These are phyloP conservation scores for Blennius ocellaris DNA, from an alignment of 2,113 vertebrate genomes.

Conservation along the genomic window DNA sequence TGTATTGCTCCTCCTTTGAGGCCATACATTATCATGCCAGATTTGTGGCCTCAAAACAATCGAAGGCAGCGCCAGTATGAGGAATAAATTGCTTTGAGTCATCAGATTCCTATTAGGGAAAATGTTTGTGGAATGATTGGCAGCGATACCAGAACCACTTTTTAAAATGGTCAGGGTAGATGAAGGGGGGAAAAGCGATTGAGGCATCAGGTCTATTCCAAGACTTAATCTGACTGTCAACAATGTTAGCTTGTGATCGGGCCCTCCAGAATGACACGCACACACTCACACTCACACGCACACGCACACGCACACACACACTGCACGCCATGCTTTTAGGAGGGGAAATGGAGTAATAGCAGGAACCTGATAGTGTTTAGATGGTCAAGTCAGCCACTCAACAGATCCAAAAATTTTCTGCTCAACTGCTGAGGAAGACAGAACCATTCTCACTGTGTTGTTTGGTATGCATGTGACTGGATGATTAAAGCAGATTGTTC, in stretches of 20 bases:
- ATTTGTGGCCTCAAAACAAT: slow-evolving; percentile 53
- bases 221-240: slow-evolving; percentile 70
- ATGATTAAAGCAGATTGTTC: slow-evolving; percentile 35
- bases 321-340: slow-evolving; percentile 37
- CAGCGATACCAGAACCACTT: slow-evolving; percentile 67
- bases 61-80: slow-evolving; percentile 52
- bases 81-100: slow-evolving; percentile 64
- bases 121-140: slow-evolving; percentile 72
- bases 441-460: slow-evolving; percentile 16
- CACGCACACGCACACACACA: too few relatives aligned
- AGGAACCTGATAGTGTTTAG: slow-evolving; percentile 63
- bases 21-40: slow-evolving; percentile 47
- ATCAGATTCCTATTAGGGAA: slow-evolving; percentile 69
- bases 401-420: slow-evolving; percentile 48
- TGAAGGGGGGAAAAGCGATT: slow-evolving; percentile 56
- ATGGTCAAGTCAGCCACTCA: slow-evolving; percentile 38
- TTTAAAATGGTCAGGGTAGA: slow-evolving; percentile 62
- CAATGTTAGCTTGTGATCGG: slow-evolving; percentile 56
- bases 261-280: slow-evolving; percentile 33
- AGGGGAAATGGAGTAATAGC: slow-evolving; percentile 39
- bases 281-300: not conserved
- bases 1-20: slow-evolving; percentile 31
- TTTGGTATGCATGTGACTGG: slow-evolving; percentile 10
- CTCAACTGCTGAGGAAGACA: slow-evolving; percentile 26
- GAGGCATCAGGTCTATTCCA: slow-evolving; percentile 62